These are phyloP conservation scores for Paedocypris micromegethes DNA, from an alignment of 2,797 vertebrate genomes.

Conservation along the genomic window DNA sequence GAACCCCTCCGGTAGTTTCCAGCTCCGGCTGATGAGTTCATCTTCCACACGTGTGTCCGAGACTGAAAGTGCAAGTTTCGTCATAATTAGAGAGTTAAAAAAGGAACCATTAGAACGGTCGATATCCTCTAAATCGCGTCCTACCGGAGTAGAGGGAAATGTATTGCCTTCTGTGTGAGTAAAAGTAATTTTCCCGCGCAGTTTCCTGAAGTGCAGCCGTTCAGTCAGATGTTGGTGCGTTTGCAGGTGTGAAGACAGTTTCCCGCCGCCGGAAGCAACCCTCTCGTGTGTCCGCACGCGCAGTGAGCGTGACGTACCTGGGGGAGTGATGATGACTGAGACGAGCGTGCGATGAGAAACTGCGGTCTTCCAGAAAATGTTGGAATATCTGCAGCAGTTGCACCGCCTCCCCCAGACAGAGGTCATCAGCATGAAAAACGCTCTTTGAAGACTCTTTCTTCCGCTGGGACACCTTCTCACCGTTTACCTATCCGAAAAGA, in stretches of 20 bases:
- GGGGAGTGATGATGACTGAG: neutral
- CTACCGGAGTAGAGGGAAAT: neutral
- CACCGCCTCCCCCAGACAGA: conserved; percentile 2
- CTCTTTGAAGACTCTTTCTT: conserved; percentile 3
- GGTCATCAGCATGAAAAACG: neutral
- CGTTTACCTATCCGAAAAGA: neutral
- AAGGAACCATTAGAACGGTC: neutral
- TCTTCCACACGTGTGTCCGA: conserved; percentile 46
- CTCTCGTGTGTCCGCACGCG: neutral
- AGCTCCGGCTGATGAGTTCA: conserved; percentile 73
- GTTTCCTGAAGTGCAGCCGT: conserved; percentile 8
- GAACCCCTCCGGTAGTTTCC: conserved; percentile 66
- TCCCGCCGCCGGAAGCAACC: conserved; percentile 8
- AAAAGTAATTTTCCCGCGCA: neutral
- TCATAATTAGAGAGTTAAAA: neutral
- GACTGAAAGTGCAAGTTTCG: conserved; percentile 2
- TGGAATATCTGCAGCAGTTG: neutral
- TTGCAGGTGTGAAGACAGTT: neutral
- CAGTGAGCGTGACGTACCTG: neutral
- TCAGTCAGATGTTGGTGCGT: neutral
- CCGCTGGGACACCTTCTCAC: neutral
- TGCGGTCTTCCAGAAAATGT: neutral
- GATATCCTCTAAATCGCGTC: conserved; percentile 7
- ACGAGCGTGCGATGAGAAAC: neutral
- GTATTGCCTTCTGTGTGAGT: neutral